Base-by-base conservation (phyloP, 2,797 vertebrate genomes). In the Ispidina picta region DNA sequence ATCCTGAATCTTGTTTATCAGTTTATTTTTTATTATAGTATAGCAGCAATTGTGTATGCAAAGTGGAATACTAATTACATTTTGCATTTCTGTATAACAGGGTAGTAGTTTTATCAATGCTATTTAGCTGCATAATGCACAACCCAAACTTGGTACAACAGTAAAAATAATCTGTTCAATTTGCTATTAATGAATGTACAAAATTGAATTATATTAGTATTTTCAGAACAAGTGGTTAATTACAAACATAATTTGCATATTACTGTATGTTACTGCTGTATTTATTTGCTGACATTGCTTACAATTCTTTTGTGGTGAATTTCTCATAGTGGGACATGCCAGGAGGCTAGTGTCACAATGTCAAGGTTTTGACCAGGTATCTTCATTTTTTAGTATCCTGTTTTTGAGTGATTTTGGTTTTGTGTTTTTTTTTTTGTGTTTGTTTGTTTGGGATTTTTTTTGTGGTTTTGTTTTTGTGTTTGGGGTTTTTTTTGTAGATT, bases 1-100 rank as follows among this genome's bases (percentile, higher is more conserved):
- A 93, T 94, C 88, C 92, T 66, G 80, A 95, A 94, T 95, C 95
- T 97, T 97, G 95, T 97, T 97, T 97, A 97, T 97, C 96, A 97
- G 94, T 97, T 97, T 97, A 96, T 93, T 90, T 87, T 94, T 96
- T 96, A 95, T 96, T 96, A 94, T 80, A 95, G 84, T 84, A 49
- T 79, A 69, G 79, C 76, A 85, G 75, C 75, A 90, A 93, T 96
- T 96, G 69, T 78, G 83, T 94, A 95, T 96, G 92, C 94, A 94
- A 96, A 97, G 66, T 95, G 79, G 91, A 96, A 94, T 94, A 54
- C 91, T 96, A 97, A 97, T 97, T 97, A 95, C 51, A 62, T 92
- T 97, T 87, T 94, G 91, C 76, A 70, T 92, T 95, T 93, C 92
- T 86, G 37, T 81, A 12, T 94, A 94, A 94, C 85, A 94, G 77